Evolutionary conservation across 2,888 invertebrate species (phyloP).

Genomic region (Torymus auratus): DNA sequence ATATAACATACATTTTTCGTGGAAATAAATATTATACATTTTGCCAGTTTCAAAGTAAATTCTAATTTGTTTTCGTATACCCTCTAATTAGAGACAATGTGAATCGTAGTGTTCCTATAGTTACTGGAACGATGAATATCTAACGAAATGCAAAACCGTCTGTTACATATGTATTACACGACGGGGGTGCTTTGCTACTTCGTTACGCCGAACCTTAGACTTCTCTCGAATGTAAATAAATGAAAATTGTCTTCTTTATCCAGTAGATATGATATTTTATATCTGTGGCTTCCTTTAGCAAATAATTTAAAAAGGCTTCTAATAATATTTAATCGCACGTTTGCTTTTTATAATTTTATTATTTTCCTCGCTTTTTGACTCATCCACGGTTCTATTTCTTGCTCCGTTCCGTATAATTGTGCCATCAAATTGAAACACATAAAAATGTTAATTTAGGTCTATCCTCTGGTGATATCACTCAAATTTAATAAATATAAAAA

Average conservation of each 20-base stretch:
- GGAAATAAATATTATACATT: no score
- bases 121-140: slow-evolving; percentile 32
- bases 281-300: background rate
- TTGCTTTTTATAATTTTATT: no score
- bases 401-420: no score
- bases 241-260: background rate
- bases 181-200: slow-evolving; percentile 3
- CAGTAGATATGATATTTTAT: background rate
- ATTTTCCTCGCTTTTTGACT: no score
- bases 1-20: no score
- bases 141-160: slow-evolving; percentile 18
- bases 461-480: no score
- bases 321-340: no score
- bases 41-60: background rate
- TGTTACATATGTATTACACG: slow-evolving; percentile 31
- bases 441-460: no score
- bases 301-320: no score
- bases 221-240: background rate
- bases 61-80: background rate
- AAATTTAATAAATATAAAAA: no score
- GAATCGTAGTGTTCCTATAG: background rate
- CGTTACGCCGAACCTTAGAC: background rate
- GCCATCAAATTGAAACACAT: no score
- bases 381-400: no score
- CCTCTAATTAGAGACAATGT: background rate